Evolutionary conservation across 2,888 invertebrate genomes (phyloP).

Genomic region (Apamea sordens): DNA sequence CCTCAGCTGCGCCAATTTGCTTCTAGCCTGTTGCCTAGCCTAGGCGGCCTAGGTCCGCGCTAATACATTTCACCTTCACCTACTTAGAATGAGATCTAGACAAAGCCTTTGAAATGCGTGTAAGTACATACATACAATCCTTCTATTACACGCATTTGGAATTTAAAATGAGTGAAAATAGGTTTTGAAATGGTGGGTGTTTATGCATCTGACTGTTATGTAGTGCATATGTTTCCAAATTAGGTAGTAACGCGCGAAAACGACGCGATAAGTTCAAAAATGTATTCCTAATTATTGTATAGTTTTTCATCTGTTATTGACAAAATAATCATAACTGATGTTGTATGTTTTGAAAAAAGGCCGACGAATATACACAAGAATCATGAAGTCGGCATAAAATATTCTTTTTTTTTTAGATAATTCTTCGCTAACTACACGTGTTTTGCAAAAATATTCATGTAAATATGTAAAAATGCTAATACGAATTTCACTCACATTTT

Average conservation of each 20-base stretch:
- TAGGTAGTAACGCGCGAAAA: not conserved
- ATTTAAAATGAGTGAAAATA: slow-evolving; percentile 2
- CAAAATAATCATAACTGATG: not conserved
- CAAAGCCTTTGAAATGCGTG: slow-evolving; percentile 57
- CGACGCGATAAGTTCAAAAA: not conserved
- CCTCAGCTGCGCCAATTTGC: not conserved
- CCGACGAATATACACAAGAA: not conserved
- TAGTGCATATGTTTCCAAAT: not conserved
- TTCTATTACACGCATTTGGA: slow-evolving; percentile 6
- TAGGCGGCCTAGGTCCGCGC: not conserved
- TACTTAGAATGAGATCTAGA: slow-evolving; percentile 29
- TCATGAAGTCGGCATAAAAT: no score
- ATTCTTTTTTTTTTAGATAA: no score
- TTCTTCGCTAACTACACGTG: no score
- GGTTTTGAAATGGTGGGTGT: not conserved
- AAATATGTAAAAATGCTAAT: not conserved
- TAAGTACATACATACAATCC: slow-evolving; percentile 44
- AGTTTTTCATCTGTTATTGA: not conserved
- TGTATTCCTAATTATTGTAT: not conserved
- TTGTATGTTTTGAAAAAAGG: no score
- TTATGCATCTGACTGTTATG: not conserved
- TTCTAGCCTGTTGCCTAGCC: slow-evolving; percentile 1
- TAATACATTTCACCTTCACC: slow-evolving; percentile 55
- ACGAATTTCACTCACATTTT: not conserved
- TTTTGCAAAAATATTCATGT: not conserved